These are phyloP conservation scores for Yponomeuta malinellus DNA, from an alignment of 2,888 invertebrate species.

Conservation along the genomic window DNA sequence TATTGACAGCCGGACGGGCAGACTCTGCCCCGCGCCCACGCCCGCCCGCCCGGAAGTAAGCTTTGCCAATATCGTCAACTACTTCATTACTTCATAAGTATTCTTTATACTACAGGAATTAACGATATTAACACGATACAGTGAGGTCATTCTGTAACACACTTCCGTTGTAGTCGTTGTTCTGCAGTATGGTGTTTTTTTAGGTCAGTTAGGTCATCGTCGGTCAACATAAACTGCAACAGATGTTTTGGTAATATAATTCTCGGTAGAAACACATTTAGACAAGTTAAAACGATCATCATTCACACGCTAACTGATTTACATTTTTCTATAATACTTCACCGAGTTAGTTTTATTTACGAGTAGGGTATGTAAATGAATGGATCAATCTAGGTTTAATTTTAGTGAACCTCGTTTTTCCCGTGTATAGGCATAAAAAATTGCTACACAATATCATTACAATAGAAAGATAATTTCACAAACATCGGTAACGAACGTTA, in stretches of 20 bases:
- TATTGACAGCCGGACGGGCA: constrained; percentile 22
- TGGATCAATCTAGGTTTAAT: no score
- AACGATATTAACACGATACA: neutral
- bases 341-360: neutral
- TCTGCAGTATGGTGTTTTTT: neutral
- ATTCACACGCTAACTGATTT: constrained; percentile 12
- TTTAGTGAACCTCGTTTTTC: no score
- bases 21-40: constrained; percentile 21
- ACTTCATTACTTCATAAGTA: no score
- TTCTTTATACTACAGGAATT: neutral
- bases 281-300: constrained; percentile 14
- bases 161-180: neutral
- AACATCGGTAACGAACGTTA: no score
- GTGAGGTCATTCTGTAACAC: neutral
- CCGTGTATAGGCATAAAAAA: no score
- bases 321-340: neutral
- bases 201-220: constrained; percentile 17
- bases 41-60: constrained; percentile 3
- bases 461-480: no score
- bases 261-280: constrained; percentile 1
- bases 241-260: constrained; percentile 32
- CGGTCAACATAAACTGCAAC: constrained; percentile 27
- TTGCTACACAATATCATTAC: no score
- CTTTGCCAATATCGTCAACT: constrained; percentile 3
- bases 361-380: no score